Conservation (phyloP, 1,140 invertebrate species). For the Euborellia annulipes region DNA sequence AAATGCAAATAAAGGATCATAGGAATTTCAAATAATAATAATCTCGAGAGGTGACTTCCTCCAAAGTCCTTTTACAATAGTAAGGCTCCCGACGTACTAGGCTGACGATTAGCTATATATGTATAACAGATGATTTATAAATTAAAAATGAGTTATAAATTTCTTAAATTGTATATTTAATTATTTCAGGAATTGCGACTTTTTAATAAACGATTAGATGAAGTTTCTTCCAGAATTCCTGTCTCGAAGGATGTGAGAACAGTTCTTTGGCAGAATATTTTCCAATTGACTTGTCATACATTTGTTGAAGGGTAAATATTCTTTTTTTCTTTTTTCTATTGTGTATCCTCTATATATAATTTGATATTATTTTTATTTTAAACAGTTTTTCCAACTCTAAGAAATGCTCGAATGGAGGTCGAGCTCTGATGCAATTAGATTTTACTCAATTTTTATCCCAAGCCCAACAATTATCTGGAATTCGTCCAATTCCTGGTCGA, state of each 20-base stretch:
- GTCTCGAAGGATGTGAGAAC: constrained; percentile 51
- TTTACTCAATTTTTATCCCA: constrained; percentile 89
- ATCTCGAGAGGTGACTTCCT: too few relatives aligned
- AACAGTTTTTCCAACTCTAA: constrained; percentile 69
- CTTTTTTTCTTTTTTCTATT: neutral
- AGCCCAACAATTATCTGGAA: constrained; percentile 65
- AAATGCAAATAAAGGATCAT: too few relatives aligned
- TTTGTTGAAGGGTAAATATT: constrained; percentile 75
- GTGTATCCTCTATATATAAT: neutral
- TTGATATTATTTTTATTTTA: constrained; percentile 12
- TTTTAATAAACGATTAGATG: constrained; percentile 58
- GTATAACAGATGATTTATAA: too few relatives aligned
- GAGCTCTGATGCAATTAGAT: constrained; percentile 95
- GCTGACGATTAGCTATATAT: too few relatives aligned
- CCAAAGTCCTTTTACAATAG: too few relatives aligned
- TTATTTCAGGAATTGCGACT: constrained; percentile 51
- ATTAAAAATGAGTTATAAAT: too few relatives aligned
- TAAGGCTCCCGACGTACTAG: too few relatives aligned
- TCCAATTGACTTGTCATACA: constrained; percentile 64
- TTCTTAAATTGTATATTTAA: constrained; percentile 3
- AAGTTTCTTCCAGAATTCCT: constrained; percentile 46
- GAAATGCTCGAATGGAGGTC: constrained; percentile 90
- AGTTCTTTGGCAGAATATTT: constrained; percentile 73
- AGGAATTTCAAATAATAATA: too few relatives aligned
- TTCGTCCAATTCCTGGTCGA: constrained; percentile 72